Evolutionary conservation across 2,888 invertebrate species (phyloP).

Genomic region (Yponomeuta malinellus): DNA sequence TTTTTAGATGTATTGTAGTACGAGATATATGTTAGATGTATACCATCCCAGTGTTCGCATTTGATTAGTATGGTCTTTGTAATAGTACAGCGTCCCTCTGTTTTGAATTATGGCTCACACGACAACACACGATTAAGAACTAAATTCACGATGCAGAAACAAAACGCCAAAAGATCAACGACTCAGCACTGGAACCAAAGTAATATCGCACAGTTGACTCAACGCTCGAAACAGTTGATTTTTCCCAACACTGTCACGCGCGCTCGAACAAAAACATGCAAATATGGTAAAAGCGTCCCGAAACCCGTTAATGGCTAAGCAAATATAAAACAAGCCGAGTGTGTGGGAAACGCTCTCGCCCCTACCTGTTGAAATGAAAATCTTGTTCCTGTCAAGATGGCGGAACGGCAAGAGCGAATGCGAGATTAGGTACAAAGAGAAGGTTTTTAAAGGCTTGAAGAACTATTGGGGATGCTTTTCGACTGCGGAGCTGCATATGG

Average conservation of each 20-base stretch:
- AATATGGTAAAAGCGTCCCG: slow-evolving; percentile 46
- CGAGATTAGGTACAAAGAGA: neutral
- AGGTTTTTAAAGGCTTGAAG: neutral
- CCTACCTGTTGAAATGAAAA: slow-evolving; percentile 12
- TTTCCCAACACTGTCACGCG: neutral
- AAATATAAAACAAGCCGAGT: slow-evolving; percentile 32
- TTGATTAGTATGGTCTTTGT: too few relatives aligned
- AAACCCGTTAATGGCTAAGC: slow-evolving; percentile 52
- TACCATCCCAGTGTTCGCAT: too few relatives aligned
- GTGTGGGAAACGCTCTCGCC: neutral
- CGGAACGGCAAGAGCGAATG: neutral
- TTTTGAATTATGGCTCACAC: too few relatives aligned
- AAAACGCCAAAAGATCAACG: neutral
- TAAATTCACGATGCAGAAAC: neutral
- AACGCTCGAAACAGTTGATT: neutral
- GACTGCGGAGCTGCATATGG: too few relatives aligned
- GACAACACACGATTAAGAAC: too few relatives aligned
- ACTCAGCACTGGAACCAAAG: neutral
- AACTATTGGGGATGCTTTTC: neutral
- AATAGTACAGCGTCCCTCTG: too few relatives aligned
- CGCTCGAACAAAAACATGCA: slow-evolving; percentile 46
- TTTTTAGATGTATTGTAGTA: too few relatives aligned
- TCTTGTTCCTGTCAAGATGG: slow-evolving; percentile 11
- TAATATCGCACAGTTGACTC: neutral
- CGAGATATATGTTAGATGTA: too few relatives aligned